Conservation (phyloP, 1,140 invertebrate genomes). For the fruit fly (Drosophila melanogaster) region DNA sequence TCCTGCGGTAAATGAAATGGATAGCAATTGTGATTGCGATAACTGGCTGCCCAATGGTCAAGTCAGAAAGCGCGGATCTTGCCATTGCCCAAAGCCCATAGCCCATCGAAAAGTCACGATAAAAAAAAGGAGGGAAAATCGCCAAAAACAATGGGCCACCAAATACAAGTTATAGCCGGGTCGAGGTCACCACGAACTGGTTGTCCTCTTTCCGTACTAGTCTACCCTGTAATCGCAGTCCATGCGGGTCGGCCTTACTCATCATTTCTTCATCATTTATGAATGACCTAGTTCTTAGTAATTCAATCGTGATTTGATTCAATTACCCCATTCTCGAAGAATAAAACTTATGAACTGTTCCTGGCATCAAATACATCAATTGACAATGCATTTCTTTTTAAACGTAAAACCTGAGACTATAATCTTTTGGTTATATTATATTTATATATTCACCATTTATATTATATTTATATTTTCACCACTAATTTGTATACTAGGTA, state of each 20-base stretch:
- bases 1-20: slow-evolving; percentile 81
- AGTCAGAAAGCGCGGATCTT: slow-evolving; percentile 14
- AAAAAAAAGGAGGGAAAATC: slow-evolving; percentile 2
- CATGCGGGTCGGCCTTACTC: not conserved
- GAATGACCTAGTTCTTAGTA: slow-evolving; percentile 9
- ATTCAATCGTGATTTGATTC: not conserved
- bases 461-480: no score
- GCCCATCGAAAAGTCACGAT: slow-evolving; percentile 14
- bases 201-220: slow-evolving; percentile 22
- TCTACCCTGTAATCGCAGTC: slow-evolving; percentile 28
- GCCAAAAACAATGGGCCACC: slow-evolving; percentile 27
- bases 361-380: no score
- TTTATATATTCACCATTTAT: no score
- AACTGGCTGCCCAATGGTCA: slow-evolving; percentile 50
- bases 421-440: no score
- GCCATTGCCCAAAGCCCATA: not conserved
- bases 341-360: no score
- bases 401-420: no score
- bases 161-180: slow-evolving; percentile 56
- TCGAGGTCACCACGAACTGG: slow-evolving; percentile 54
- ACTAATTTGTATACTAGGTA: not conserved
- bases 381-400: no score
- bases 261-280: slow-evolving; percentile 8
- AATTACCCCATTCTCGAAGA: no score
- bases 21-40: slow-evolving; percentile 79